These are phyloP conservation scores for Corbicula japonica DNA, from an alignment of 2,888 invertebrate species.

Conservation along the genomic window DNA sequence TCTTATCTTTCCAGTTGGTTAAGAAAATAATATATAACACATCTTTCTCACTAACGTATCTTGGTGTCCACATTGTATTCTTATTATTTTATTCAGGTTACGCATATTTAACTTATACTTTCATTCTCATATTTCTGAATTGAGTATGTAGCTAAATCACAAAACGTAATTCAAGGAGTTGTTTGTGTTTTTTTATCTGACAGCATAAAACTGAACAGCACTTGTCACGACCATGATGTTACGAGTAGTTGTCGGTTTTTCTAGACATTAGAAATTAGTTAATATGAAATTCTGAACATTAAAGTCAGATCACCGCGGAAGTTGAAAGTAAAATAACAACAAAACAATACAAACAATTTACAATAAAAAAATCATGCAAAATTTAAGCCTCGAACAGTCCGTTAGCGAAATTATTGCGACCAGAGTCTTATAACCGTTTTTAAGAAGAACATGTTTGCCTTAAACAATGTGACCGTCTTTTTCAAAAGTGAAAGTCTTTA, in stretches of 20 bases:
- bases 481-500: constrained; percentile 85
- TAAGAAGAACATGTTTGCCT: not conserved
- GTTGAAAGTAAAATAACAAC: not conserved
- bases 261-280: too few relatives aligned
- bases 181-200: too few relatives aligned
- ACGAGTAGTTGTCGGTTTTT: too few relatives aligned
- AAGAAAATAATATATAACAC: not conserved
- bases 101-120: not conserved
- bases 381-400: not conserved
- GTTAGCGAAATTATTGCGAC: not conserved
- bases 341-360: not conserved
- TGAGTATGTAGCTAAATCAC: not conserved
- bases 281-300: too few relatives aligned
- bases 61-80: not conserved
- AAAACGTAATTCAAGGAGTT: too few relatives aligned
- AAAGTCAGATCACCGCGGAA: not conserved
- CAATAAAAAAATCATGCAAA: not conserved
- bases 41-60: not conserved
- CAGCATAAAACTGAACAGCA: too few relatives aligned
- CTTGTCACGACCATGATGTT: too few relatives aligned
- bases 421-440: not conserved
- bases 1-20: not conserved
- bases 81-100: not conserved
- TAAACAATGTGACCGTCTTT: not conserved
- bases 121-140: not conserved